phyloP scores from a whole-genome alignment of 2,113 vertebrate species.

The Rhabdornis inornatus region DNA sequence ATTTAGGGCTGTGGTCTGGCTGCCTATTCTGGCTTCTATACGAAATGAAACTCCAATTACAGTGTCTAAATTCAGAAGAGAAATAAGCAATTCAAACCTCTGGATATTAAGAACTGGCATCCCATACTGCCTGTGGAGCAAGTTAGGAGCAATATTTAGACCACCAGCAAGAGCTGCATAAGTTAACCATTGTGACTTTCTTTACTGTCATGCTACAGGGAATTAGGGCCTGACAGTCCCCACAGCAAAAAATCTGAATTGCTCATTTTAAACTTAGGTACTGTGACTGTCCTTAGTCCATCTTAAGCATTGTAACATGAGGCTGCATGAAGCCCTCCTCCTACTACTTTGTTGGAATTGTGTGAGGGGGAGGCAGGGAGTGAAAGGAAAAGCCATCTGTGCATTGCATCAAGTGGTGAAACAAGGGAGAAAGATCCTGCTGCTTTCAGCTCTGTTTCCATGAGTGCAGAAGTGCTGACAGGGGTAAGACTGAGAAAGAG shows the following conservation, averaged over 20 bases:
- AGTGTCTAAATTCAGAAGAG: slow-evolving; percentile 26
- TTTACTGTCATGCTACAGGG: background rate
- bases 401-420: background rate
- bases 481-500: background rate
- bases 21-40: slow-evolving; percentile 15
- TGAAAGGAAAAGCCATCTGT: slow-evolving; percentile 17
- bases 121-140: background rate
- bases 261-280: background rate
- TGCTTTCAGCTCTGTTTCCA: slow-evolving; percentile 34
- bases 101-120: background rate
- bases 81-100: slow-evolving; percentile 24
- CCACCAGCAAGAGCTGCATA: background rate
- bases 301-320: background rate
- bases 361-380: background rate
- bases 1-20: slow-evolving; percentile 18
- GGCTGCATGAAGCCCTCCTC: background rate
- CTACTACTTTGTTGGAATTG: background rate
- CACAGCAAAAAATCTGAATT: background rate
- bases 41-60: slow-evolving; percentile 36
- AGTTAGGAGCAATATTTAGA: background rate
- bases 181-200: background rate
- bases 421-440: background rate
- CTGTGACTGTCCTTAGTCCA: background rate
- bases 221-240: background rate
- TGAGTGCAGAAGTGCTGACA: slow-evolving; percentile 5